Conservation (phyloP, 2,113 vertebrate species). For the Trematomus loennbergii region DNA sequence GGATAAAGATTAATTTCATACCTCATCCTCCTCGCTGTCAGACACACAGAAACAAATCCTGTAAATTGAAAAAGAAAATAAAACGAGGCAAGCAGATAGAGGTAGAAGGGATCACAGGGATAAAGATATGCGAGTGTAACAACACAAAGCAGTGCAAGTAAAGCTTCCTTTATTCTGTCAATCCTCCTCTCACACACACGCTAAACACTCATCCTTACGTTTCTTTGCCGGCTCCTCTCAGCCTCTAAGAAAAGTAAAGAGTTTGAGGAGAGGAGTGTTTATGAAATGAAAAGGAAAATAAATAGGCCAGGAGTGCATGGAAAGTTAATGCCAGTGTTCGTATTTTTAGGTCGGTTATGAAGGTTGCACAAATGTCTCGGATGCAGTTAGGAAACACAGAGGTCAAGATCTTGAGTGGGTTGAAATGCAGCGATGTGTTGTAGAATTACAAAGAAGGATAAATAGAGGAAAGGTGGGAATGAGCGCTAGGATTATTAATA, state of each 20-base stretch:
- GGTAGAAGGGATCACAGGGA: constrained; percentile 73
- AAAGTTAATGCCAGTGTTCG: constrained; percentile 54
- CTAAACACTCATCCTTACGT: constrained; percentile 48
- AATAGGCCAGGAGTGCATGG: constrained; percentile 44
- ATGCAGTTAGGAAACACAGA: constrained; percentile 45
- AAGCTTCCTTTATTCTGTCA: constrained; percentile 66
- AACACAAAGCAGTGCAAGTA: constrained; percentile 55
- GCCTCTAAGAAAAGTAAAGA: constrained; percentile 46
- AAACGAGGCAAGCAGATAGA: constrained; percentile 58
- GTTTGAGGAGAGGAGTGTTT: constrained; percentile 41
- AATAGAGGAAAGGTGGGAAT: constrained; percentile 43
- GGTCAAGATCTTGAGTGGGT: constrained; percentile 57
- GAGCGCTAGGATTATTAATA: constrained; percentile 55
- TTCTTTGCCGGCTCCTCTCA: constrained; percentile 29
- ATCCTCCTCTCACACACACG: constrained; percentile 58
- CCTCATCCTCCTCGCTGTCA: constrained; percentile 78
- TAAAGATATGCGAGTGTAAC: constrained; percentile 66
- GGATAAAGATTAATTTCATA: constrained; percentile 85
- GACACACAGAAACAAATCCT: constrained; percentile 77
- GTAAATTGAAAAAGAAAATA: constrained; percentile 80
- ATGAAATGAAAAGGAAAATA: constrained; percentile 34
- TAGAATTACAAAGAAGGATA: constrained; percentile 54
- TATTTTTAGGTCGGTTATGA: constrained; percentile 63
- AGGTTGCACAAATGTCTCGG: constrained; percentile 57
- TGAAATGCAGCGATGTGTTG: constrained; percentile 45